Conservation (phyloP, 1,140 invertebrate genomes). For the Tenebrio molitor region DNA sequence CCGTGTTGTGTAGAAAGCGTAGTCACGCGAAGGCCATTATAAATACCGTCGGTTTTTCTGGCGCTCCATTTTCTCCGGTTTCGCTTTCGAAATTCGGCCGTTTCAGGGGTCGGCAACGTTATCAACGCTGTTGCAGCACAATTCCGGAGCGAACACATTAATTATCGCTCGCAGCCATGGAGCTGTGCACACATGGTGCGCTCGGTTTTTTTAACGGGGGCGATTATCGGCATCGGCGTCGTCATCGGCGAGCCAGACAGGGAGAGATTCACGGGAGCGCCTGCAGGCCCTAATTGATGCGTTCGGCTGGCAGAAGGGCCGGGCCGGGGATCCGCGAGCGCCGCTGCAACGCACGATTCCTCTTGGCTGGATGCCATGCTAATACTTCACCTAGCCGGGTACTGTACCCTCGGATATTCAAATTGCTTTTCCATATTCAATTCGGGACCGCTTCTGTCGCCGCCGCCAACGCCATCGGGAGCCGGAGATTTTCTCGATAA, state of each 20-base stretch:
- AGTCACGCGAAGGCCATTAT: constrained; percentile 35
- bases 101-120: constrained; percentile 15
- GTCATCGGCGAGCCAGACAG: constrained; percentile 16
- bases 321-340: constrained; percentile 6
- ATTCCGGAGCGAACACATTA: constrained; percentile 33
- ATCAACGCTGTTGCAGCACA: constrained; percentile 29
- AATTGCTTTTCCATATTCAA: constrained; percentile 47
- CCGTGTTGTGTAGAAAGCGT: not conserved
- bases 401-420: constrained; percentile 38
- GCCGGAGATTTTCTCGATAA: constrained; percentile 40
- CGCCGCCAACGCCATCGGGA: not conserved
- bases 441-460: constrained; percentile 30
- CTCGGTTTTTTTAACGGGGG: not conserved
- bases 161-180: constrained; percentile 26
- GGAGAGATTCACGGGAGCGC: constrained; percentile 3
- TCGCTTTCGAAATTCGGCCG: constrained; percentile 20
- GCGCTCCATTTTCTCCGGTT: not conserved
- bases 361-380: constrained; percentile 39
- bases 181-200: constrained; percentile 33
- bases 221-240: constrained; percentile 32
- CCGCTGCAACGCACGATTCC: constrained; percentile 3
- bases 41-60: constrained; percentile 1
- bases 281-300: constrained; percentile 40
- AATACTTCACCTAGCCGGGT: constrained; percentile 39
- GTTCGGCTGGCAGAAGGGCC: not conserved